Evolutionary conservation across 2,113 vertebrate species (phyloP).

Genomic region (Vulpes vulpes): DNA sequence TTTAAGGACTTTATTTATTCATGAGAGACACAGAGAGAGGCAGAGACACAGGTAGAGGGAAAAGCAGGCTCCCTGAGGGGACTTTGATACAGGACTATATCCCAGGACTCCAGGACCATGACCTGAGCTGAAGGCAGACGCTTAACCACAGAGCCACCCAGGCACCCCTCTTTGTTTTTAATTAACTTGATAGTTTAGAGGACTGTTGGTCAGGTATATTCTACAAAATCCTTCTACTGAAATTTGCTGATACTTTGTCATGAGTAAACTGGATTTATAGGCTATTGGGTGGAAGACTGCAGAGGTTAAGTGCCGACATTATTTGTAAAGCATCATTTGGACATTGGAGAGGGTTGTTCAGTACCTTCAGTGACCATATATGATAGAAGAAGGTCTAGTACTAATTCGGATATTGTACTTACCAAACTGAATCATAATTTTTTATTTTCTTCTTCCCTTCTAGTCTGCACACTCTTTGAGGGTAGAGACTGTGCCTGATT

Average conservation of each 20-base stretch:
- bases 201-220: not conserved
- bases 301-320: not conserved
- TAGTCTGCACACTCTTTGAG: not conserved
- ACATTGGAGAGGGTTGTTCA: not conserved
- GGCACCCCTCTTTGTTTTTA: not conserved
- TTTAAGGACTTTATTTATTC: no score
- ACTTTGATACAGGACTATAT: no score
- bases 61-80: no score
- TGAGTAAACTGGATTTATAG: not conserved
- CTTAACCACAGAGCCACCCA: no score
- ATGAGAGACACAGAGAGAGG: no score
- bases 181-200: not conserved
- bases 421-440: not conserved
- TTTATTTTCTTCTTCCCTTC: not conserved
- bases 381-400: not conserved
- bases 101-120: no score
- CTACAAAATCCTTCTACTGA: not conserved
- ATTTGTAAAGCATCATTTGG: not conserved
- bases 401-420: not conserved
- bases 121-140: no score
- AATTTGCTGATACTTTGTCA: not conserved
- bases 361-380: not conserved
- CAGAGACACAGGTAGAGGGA: no score
- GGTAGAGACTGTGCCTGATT: not conserved
- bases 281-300: not conserved